A percentile compares a stretch with the other conserved stretches of the same genome.
Conservation (phyloP, 2,888 invertebrate species). For the Toxonevra muliebris region DNA sequence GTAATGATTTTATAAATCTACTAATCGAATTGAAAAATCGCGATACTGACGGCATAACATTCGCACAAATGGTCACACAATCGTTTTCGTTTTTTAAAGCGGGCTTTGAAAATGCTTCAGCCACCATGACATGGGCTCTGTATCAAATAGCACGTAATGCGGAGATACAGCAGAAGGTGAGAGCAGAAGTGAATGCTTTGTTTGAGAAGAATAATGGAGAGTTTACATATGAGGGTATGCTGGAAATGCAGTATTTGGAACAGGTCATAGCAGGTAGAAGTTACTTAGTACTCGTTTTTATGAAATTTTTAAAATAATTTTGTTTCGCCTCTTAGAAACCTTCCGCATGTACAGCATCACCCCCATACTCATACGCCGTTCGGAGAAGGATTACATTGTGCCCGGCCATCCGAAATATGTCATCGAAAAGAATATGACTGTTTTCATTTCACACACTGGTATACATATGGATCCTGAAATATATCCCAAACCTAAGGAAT, state of each 20-base stretch:
- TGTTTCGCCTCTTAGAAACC: conserved; percentile 58
- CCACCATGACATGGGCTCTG: conserved; percentile 66
- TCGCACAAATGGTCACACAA: conserved; percentile 68
- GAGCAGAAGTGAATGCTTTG: conserved; percentile 63
- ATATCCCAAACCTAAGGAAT: conserved; percentile 71
- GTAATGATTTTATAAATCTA: conserved; percentile 67
- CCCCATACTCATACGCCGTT: conserved; percentile 67
- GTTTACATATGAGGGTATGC: conserved; percentile 65
- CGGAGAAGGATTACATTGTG: too few relatives aligned
- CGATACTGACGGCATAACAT: conserved; percentile 42
- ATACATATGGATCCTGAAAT: conserved; percentile 71
- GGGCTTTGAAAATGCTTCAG: conserved; percentile 69
- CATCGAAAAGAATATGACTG: too few relatives aligned
- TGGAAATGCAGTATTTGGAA: conserved; percentile 66
- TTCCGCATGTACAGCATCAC: conserved; percentile 68
- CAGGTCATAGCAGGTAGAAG: conserved; percentile 59
- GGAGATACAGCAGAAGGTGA: conserved; percentile 64
- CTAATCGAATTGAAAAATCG: conserved; percentile 61
- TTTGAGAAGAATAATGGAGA: conserved; percentile 56
- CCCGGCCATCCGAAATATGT: too few relatives aligned
- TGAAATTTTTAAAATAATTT: too few relatives aligned
- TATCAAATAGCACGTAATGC: conserved; percentile 67
- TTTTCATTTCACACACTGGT: conserved; percentile 66
- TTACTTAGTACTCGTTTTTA: too few relatives aligned
- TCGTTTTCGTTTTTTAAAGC: conserved; percentile 69